Evolutionary conservation across 2,113 vertebrate genomes (phyloP), one percentile per base, ranked within the genome.

Genomic region (Oreochromis niloticus): DNA sequence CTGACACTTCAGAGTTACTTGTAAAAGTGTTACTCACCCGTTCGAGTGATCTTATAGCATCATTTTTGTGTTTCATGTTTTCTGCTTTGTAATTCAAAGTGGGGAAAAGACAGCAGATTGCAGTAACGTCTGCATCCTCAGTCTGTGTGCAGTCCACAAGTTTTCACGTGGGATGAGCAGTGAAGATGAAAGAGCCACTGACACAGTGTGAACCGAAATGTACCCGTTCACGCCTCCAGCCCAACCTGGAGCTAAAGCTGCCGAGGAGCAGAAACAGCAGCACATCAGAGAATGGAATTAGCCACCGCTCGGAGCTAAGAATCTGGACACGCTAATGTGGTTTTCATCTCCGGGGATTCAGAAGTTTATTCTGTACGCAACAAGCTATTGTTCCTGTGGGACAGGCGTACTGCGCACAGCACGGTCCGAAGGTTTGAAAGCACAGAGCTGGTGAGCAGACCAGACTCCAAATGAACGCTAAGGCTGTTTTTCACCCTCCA

Each of bases 251-350:
- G 43, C 43, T 75, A 3, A 7, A 50, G 24, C 81, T 84, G 83
- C 90, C 73, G 85, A 48, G 32, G 32, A 36, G 59, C 17, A n/a
- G 32, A 36, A 36, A 36, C 32, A 6, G n/a, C 52, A 55, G 52
- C 34, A 2, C 43, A 50, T 94, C 83, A 68, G 59, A 85, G 41
- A 91, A 89, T 92, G 80, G 81, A 94, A 94, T 95, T 94, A 94
- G 81, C 50, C 63, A 4, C 41, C 32, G n/a, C 63, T 85, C 78
- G 16, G 56, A 90, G 89, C 90, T 83, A 88, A 87, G 54, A 83
- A 34, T 30, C 71, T 78, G 43, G 7, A 75, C 24, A 32, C 6
- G 27, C 71, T 32, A n/a, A 85, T 66, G 61, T 89, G 24, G 24
- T 75, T 87, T n/a, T 54, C n/a, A 34, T 86, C 61, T 87, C 80